Conservation (phyloP, 37 sponge, comb jelly and placozoan genomes). For the Mnemiopsis leidyi region DNA sequence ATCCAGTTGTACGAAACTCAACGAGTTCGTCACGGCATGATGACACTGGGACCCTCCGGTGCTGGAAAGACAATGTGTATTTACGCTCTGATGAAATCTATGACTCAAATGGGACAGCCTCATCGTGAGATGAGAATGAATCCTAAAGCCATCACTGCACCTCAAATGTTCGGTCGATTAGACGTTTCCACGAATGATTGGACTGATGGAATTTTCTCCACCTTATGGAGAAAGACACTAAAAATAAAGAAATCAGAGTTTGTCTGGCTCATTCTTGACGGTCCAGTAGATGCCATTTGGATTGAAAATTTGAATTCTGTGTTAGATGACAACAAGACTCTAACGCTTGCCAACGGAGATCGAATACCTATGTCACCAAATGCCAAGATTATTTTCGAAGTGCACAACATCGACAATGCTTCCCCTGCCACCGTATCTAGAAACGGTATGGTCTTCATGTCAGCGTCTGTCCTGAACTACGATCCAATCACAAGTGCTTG, state of each 20-base stretch:
- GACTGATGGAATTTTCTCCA: conserved; percentile 99
- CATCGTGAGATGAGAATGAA: conserved; percentile 99
- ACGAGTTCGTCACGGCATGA: conserved; percentile 95
- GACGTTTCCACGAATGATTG: conserved; percentile 99
- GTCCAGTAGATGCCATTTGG: conserved; percentile 98
- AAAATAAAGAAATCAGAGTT: conserved; percentile 96
- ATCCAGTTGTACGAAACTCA: conserved; percentile 99
- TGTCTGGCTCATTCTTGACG: conserved; percentile 96
- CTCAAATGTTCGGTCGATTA: conserved; percentile 98
- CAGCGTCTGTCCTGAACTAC: conserved; percentile 96
- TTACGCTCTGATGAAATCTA: conserved; percentile 88
- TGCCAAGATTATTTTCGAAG: conserved; percentile 96
- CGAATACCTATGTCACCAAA: conserved; percentile 95
- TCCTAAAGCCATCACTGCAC: conserved; percentile 98
- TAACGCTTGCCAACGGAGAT: conserved; percentile 98
- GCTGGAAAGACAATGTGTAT: conserved; percentile 96
- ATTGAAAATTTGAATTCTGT: conserved; percentile 99
- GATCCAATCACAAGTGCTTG: conserved; percentile 76
- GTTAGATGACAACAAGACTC: conserved; percentile 97
- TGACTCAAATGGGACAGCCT: conserved; percentile 84
- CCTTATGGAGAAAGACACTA: conserved; percentile 95
- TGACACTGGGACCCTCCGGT: conserved; percentile 96
- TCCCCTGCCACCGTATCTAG: conserved; percentile 98
- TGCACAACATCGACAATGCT: conserved; percentile 99
- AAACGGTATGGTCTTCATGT: conserved; percentile 99